Conservation (phyloP, 2,797 vertebrate genomes). For the Corythornis leucogaster region DNA sequence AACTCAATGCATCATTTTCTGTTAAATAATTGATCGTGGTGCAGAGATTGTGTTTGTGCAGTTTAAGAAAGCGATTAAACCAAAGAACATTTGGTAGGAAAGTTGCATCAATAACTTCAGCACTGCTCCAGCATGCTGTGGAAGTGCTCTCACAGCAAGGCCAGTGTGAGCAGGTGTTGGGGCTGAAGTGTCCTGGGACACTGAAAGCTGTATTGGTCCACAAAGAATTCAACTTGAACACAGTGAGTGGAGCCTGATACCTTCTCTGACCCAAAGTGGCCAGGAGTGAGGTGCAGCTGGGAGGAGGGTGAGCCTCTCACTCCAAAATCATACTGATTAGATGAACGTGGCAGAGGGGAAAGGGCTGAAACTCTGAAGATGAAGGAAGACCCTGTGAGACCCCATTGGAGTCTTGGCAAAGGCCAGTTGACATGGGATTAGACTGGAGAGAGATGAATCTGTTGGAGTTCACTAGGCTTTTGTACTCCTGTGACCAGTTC, state of each 20-base stretch:
- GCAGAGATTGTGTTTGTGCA: constrained; percentile 83
- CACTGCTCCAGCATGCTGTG: neutral
- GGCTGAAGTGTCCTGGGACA: neutral
- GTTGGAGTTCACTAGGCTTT: neutral
- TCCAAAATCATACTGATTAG: neutral
- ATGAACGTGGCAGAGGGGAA: fast-evolving
- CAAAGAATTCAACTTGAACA: fast-evolving
- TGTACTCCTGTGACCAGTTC: neutral
- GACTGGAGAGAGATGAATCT: neutral
- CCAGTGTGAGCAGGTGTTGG: fast-evolving
- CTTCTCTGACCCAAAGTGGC: neutral
- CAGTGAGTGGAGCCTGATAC: neutral
- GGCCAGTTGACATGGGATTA: neutral
- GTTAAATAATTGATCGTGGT: constrained; percentile 84
- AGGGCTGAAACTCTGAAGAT: neutral
- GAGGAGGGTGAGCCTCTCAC: neutral
- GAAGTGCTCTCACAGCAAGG: neutral
- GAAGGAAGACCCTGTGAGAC: neutral
- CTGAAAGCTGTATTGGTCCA: neutral
- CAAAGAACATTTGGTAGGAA: constrained; percentile 72
- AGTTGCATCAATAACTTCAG: constrained; percentile 71
- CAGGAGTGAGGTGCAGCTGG: fast-evolving
- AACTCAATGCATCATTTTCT: constrained; percentile 84
- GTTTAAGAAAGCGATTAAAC: constrained; percentile 82
- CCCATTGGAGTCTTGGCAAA: neutral